These are phyloP conservation scores for Theonella swinhoei DNA, from an alignment of 37 sponge, comb jelly and placozoan genomes.

Conservation along the genomic window DNA sequence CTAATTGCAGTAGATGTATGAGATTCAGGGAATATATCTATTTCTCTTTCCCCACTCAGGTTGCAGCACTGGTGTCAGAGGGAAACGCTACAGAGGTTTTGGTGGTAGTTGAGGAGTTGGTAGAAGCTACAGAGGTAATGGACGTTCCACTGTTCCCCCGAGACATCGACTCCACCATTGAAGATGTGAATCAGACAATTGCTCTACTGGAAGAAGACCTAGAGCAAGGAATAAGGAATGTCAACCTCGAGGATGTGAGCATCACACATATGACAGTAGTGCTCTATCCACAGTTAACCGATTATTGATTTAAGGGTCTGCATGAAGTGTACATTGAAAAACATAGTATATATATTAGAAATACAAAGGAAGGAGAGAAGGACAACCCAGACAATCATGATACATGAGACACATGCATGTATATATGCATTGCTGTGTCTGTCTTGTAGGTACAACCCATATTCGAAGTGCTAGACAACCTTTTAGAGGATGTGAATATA, in stretches of 20 bases:
- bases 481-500: background rate
- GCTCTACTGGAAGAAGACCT: background rate
- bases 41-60: too few relatives aligned
- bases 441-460: background rate
- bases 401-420: too few relatives aligned
- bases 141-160: slow-evolving; percentile 19
- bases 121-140: background rate
- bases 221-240: background rate
- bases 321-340: too few relatives aligned
- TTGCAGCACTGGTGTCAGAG: background rate
- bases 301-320: too few relatives aligned
- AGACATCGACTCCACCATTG: slow-evolving; percentile 38
- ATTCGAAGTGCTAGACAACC: slow-evolving; percentile 18
- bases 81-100: background rate
- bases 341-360: too few relatives aligned
- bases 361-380: too few relatives aligned
- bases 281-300: too few relatives aligned
- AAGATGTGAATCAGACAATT: background rate
- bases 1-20: too few relatives aligned
- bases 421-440: too few relatives aligned
- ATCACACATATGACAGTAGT: too few relatives aligned
- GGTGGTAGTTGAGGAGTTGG: background rate
- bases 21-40: background rate
- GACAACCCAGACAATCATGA: too few relatives aligned
- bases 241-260: too few relatives aligned